Evolutionary conservation across 2,797 vertebrate species (phyloP).

Genomic region (Ceryle rudis): DNA sequence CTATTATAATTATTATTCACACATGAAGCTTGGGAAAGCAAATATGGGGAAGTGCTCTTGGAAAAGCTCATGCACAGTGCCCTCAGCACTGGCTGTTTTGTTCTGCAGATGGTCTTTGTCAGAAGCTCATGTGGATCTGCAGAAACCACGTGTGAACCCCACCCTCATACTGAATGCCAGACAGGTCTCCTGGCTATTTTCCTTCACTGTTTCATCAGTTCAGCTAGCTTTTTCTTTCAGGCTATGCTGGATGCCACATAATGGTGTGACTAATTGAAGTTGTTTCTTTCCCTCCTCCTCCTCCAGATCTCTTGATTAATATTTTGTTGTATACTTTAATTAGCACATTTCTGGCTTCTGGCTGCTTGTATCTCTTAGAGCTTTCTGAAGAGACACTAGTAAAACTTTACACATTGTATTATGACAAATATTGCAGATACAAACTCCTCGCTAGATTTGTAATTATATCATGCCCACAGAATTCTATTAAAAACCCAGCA

Average conservation of each 20-base stretch:
- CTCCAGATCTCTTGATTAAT: constrained; percentile 56
- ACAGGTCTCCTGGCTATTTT: constrained; percentile 4
- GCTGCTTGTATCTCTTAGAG: constrained; percentile 14
- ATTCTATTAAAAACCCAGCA: constrained; percentile 58
- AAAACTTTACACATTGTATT: constrained; percentile 35
- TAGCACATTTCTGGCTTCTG: constrained; percentile 51
- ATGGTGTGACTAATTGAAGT: constrained; percentile 59
- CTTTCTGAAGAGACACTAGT: constrained; percentile 34
- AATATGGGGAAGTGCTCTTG: neutral
- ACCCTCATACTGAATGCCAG: neutral
- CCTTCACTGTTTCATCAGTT: constrained; percentile 13
- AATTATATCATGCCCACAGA: constrained; percentile 50
- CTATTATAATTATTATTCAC: neutral
- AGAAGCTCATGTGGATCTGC: neutral
- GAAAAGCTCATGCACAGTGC: neutral
- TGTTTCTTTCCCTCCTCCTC: constrained; percentile 24
- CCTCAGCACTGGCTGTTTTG: neutral
- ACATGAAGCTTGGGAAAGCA: neutral
- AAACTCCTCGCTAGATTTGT: neutral
- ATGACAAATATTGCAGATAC: constrained; percentile 4
- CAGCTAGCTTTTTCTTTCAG: constrained; percentile 34
- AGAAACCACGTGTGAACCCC: neutral
- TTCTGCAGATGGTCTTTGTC: neutral
- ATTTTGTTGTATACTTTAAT: constrained; percentile 55
- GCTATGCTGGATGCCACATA: constrained; percentile 56